Conservation (phyloP, 2,888 invertebrate genomes). For the Eristalis tenax region DNA sequence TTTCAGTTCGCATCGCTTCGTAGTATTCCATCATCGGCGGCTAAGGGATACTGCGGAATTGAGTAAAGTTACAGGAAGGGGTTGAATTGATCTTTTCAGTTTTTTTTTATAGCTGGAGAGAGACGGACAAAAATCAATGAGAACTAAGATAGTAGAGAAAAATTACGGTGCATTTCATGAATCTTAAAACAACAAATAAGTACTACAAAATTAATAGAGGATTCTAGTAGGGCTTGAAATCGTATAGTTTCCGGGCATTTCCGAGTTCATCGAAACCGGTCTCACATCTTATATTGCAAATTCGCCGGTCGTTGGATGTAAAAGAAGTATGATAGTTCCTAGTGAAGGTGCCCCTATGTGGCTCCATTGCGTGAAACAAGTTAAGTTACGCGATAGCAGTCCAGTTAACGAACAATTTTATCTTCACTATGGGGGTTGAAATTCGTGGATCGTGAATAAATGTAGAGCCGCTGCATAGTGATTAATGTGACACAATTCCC, state of each 20-base stretch:
- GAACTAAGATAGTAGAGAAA: constrained; percentile 38
- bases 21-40: constrained; percentile 53
- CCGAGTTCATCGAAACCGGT: constrained; percentile 42
- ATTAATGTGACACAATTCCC: constrained; percentile 62
- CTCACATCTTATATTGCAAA: constrained; percentile 30
- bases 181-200: not conserved
- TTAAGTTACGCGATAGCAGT: not conserved
- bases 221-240: constrained; percentile 43
- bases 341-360: constrained; percentile 49
- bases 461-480: constrained; percentile 32
- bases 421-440: constrained; percentile 10
- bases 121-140: constrained; percentile 66
- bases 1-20: constrained; percentile 79
- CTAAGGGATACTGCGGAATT: constrained; percentile 55
- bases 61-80: constrained; percentile 45
- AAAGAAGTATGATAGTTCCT: constrained; percentile 1
- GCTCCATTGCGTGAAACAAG: constrained; percentile 63
- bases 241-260: constrained; percentile 10
- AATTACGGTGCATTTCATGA: not conserved
- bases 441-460: constrained; percentile 16
- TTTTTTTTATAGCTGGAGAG: constrained; percentile 14
- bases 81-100: not conserved
- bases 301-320: constrained; percentile 38
- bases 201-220: constrained; percentile 11
- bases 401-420: not conserved